Evolutionary conservation across 1,140 invertebrate genomes (phyloP).

Genomic region (Aradophagus sp.): DNA sequence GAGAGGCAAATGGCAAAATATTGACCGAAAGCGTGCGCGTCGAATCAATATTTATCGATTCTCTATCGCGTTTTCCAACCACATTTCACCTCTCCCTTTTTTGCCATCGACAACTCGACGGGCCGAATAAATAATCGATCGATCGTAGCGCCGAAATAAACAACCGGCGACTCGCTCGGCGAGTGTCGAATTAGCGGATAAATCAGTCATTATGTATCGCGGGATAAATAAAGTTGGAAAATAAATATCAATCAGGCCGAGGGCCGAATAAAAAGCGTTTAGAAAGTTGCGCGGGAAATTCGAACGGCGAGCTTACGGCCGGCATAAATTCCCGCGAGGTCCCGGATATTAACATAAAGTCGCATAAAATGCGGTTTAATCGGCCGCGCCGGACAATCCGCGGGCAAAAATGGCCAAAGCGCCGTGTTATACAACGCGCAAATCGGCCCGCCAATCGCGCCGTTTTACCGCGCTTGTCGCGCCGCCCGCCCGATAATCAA

Average conservation of each 20-base stretch:
- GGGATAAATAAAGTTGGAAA: conserved; percentile 24
- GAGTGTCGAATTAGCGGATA: conserved; percentile 25
- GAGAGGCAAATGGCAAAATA: conserved; percentile 26
- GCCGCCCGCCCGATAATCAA: conserved; percentile 19
- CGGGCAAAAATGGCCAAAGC: conserved; percentile 22
- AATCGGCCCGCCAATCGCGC: conserved; percentile 12
- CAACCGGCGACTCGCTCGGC: conserved; percentile 8
- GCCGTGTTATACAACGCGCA: conserved; percentile 16
- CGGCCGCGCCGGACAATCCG: conserved; percentile 9
- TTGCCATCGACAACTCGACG: conserved; percentile 6
- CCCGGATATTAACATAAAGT: too few species aligned
- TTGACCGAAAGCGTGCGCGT: conserved; percentile 8
- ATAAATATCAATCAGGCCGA: conserved; percentile 30
- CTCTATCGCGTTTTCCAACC: conserved; percentile 6
- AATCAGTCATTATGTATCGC: conserved; percentile 9
- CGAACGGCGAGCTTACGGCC: conserved; percentile 12
- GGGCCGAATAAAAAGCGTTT: conserved; percentile 8
- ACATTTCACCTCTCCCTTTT: too few species aligned
- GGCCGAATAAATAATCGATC: conserved; percentile 30
- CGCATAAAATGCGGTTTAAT: conserved; percentile 27
- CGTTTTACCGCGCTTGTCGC: conserved; percentile 23
- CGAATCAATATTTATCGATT: conserved; percentile 33
- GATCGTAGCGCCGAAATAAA: conserved; percentile 13
- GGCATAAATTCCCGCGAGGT: conserved; percentile 23
- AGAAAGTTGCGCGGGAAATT: conserved; percentile 28